These are phyloP conservation scores for Diachasmimorpha longicaudata DNA, from an alignment of 1,140 invertebrate genomes.

Conservation along the genomic window DNA sequence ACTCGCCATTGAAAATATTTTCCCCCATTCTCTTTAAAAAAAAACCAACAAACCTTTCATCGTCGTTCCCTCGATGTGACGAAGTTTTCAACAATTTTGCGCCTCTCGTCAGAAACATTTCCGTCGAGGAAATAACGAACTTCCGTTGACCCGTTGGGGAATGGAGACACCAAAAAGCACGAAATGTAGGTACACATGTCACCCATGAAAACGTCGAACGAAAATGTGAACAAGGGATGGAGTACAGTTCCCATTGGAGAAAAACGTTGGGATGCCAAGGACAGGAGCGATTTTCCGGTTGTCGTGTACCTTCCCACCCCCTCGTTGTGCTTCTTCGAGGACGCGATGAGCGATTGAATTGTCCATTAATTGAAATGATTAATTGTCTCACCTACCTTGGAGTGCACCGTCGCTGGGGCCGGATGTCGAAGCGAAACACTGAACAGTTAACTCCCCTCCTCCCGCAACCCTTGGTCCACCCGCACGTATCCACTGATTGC, in stretches of 20 bases:
- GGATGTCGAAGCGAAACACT: constrained; percentile 8
- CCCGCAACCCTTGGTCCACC: constrained; percentile 10
- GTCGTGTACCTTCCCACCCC: constrained; percentile 23
- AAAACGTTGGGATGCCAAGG: background rate
- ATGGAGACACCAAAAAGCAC: background rate
- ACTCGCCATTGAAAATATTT: too few relatives aligned
- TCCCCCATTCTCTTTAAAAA: background rate
- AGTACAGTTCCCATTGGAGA: background rate
- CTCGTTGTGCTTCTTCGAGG: constrained; percentile 50
- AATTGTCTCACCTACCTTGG: constrained; percentile 58
- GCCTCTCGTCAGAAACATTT: constrained; percentile 13
- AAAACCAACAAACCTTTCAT: background rate
- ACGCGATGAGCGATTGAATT: constrained; percentile 52
- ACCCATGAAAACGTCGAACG: background rate
- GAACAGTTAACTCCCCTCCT: background rate
- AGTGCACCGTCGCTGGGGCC: constrained; percentile 22
- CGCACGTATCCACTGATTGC: constrained; percentile 51
- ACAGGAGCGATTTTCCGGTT: constrained; percentile 43
- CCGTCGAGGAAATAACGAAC: constrained; percentile 20
- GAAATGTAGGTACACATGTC: constrained; percentile 2
- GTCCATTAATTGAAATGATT: constrained; percentile 64
- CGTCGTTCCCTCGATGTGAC: background rate
- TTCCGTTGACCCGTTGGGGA: constrained; percentile 15
- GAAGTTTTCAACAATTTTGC: constrained; percentile 17
- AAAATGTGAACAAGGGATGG: constrained; percentile 4